Base-by-base conservation (phyloP, 2,797 vertebrate species). In the Morelia viridis region DNA sequence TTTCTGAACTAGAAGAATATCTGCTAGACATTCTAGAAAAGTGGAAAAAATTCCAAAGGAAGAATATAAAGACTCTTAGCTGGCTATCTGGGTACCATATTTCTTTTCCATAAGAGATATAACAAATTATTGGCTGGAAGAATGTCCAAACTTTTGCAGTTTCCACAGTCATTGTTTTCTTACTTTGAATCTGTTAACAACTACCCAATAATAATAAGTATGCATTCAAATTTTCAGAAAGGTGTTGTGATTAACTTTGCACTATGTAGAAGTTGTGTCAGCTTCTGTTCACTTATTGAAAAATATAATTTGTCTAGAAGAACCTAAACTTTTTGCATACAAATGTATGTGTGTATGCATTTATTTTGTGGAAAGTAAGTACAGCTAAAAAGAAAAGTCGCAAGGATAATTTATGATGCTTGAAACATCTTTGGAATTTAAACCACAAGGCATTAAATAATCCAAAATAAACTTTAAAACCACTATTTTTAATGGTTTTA, bases 401-500 rank as follows among this genome's bases (percentile, higher is more conserved):
- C 28, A 56, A 10, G 31, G 22, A 56, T 56, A 50, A 8, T 26
- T 56, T 65, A 62, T 24, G 28, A 46, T 31, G n/a, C 5, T 4
- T 80, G 28, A 80, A 88, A 62, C 65, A 46, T 71, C 26, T 13
- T 26, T 50, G 31, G 26, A 31, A 50, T 50, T 87, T 13, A 91
- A 91, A 80, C 57, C 24, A 46, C 28, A 26, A 19, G 50, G 1
- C 2, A 19, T 64, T 35, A 53, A 35, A 57, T 26, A 62, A 24
- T 35, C 4, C 31, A 60, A 76, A 58, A 60, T 87, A 60, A 50
- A 46, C 19, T 22, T 50, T 28, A 60, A 57, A 80, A 46, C 0
- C 11, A 80, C 19, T 71, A 22, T 61, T 26, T 64, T 83, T 91
- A 3, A 76, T 24, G 89, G 50, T 90, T 95, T 2, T 93, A 99